Conservation (phyloP, 2,888 invertebrate species). For the Boloria selene region DNA sequence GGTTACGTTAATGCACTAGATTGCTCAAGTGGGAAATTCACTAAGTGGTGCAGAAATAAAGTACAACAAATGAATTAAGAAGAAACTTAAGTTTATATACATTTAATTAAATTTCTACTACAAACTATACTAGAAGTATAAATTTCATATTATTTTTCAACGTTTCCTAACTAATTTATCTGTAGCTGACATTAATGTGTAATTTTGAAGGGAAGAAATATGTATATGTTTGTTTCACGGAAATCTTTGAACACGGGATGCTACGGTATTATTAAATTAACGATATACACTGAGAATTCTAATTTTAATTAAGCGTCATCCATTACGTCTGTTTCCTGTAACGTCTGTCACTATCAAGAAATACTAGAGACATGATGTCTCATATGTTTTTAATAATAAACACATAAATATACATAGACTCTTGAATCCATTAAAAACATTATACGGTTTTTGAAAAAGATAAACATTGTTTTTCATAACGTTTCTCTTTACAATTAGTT, state of each 20-base stretch:
- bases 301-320: conserved; percentile 24
- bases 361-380: conserved; percentile 6
- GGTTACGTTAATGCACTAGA: too few species aligned
- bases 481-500: too few species aligned
- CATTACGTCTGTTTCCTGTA: conserved; percentile 22
- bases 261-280: conserved; percentile 14
- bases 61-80: too few species aligned
- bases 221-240: conserved; percentile 4
- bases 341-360: conserved; percentile 7
- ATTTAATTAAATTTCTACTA: too few species aligned
- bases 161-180: conserved; percentile 15
- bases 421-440: background rate
- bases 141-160: background rate
- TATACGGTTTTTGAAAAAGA: too few species aligned
- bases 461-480: too few species aligned
- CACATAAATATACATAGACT: background rate
- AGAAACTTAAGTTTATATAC: too few species aligned
- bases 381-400: background rate
- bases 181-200: conserved; percentile 17
- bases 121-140: too few species aligned
- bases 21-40: too few species aligned
- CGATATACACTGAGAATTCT: conserved; percentile 27
- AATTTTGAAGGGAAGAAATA: conserved; percentile 21
- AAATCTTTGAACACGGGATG: conserved; percentile 24
- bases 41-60: too few species aligned